Evolutionary conservation across 2,888 invertebrate genomes (phyloP).

Genomic region (Parnassius mnemosyne): DNA sequence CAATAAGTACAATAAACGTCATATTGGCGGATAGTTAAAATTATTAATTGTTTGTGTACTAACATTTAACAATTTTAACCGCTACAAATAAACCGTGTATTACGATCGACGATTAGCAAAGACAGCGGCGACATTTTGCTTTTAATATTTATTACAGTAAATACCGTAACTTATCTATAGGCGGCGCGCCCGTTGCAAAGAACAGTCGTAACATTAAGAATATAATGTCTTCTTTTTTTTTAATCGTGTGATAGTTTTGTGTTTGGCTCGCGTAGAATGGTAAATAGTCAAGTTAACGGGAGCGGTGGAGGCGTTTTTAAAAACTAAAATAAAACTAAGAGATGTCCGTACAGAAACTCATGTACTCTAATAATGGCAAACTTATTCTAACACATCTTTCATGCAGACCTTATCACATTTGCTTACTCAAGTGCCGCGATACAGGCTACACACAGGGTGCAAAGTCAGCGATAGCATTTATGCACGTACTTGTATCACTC

Average conservation of each 20-base stretch:
- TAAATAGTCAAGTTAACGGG: constrained; percentile 2
- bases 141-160: constrained; percentile 11
- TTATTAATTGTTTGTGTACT: constrained; percentile 5
- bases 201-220: background rate
- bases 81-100: background rate
- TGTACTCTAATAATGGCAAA: too few species aligned
- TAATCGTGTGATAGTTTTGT: constrained; percentile 3
- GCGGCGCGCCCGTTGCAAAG: background rate
- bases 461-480: too few species aligned
- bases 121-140: constrained; percentile 6
- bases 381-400: too few species aligned
- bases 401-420: too few species aligned
- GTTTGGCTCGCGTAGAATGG: background rate
- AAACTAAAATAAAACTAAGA: too few species aligned
- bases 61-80: background rate
- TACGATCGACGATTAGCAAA: constrained; percentile 4
- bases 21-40: background rate
- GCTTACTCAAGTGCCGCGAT: too few species aligned
- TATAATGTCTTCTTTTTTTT: background rate
- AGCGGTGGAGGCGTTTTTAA: too few species aligned
- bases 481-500: too few species aligned
- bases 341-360: too few species aligned
- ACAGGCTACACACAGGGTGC: too few species aligned
- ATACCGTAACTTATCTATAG: constrained; percentile 9
- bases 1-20: constrained; percentile 3